These are phyloP conservation scores for Laodelphax striatellus DNA, from an alignment of 1,140 invertebrate genomes.

Conservation along the genomic window DNA sequence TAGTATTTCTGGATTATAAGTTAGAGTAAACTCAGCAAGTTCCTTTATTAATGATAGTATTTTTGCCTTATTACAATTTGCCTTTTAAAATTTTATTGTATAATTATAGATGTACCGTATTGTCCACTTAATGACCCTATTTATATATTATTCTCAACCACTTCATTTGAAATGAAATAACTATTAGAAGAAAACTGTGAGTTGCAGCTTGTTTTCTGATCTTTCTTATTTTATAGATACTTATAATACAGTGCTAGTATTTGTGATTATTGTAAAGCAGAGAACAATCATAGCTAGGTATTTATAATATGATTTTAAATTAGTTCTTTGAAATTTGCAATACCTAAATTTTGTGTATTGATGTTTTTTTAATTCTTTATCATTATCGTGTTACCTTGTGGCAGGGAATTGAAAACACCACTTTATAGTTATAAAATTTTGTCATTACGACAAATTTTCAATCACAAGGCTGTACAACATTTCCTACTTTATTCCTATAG, in stretches of 20 bases:
- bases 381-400: not conserved
- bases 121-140: not conserved
- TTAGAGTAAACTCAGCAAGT: conserved; percentile 9
- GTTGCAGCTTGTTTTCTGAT: too few species aligned
- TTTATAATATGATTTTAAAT: not conserved
- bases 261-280: too few species aligned
- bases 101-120: not conserved
- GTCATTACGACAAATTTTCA: not conserved
- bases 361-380: not conserved
- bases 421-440: not conserved
- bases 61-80: conserved; percentile 20
- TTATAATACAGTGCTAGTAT: too few species aligned
- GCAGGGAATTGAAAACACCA: not conserved
- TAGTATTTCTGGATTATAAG: not conserved
- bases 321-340: too few species aligned
- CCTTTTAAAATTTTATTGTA: conserved; percentile 13
- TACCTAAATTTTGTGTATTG: not conserved
- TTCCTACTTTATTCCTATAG: too few species aligned
- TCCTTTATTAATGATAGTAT: conserved; percentile 14
- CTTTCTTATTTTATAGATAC: too few species aligned
- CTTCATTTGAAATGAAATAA: too few species aligned
- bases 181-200: too few species aligned
- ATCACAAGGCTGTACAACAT: too few species aligned
- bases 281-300: not conserved
- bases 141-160: not conserved